A percentile compares a stretch with the other conserved stretches of the same genome.
These are phyloP conservation scores for Cyclopterus lumpus DNA, from an alignment of 2,797 vertebrate species.

Conservation along the genomic window DNA sequence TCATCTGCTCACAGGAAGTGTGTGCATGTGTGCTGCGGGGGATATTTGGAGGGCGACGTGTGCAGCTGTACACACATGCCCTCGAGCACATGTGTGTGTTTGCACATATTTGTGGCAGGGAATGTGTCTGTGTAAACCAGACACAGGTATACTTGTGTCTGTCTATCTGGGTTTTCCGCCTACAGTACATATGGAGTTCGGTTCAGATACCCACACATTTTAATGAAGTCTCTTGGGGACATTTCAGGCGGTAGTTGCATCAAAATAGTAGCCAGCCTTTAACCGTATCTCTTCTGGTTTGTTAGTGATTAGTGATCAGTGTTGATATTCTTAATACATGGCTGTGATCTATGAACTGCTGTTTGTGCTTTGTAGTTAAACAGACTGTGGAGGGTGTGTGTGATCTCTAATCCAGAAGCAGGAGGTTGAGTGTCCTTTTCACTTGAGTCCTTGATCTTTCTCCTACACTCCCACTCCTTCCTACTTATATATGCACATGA, in stretches of 20 bases:
- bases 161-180: slow-evolving; percentile 5
- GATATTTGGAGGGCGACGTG: neutral
- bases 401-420: neutral
- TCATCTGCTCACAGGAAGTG: neutral
- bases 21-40: neutral
- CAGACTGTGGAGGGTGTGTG: neutral
- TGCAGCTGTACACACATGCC: slow-evolving; percentile 8
- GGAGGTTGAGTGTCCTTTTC: neutral
- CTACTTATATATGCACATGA: neutral
- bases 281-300: slow-evolving; percentile 16
- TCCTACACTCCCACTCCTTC: neutral
- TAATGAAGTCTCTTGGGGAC: slow-evolving; percentile 54
- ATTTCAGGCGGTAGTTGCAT: slow-evolving; percentile 35
- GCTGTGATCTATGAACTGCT: slow-evolving; percentile 17
- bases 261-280: slow-evolving; percentile 27
- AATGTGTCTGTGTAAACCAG: neutral
- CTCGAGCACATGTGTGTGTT: slow-evolving; percentile 2
- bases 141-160: neutral
- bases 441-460: slow-evolving; percentile 6
- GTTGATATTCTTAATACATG: slow-evolving; percentile 24
- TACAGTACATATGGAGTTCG: slow-evolving; percentile 18
- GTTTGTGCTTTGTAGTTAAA: neutral
- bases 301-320: neutral
- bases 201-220: slow-evolving; percentile 33
- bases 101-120: neutral